phyloP scores from a whole-genome alignment of 2,797 vertebrate genomes.

The Anguilla marmorata region DNA sequence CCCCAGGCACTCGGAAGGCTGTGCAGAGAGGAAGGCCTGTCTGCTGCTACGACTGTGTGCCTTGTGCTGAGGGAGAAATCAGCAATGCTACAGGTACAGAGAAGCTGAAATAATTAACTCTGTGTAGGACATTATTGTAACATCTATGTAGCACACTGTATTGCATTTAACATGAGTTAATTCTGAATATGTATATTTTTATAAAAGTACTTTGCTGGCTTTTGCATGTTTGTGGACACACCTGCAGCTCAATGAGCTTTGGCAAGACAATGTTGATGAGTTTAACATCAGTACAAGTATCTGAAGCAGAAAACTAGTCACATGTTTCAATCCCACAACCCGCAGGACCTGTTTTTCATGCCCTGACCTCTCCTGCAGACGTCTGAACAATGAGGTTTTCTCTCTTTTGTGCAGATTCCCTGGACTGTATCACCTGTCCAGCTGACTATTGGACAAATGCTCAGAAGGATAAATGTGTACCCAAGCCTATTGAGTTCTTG shows the following conservation, averaged over 20 bases:
- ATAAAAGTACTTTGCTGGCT: background rate
- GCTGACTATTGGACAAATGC: conserved; percentile 62
- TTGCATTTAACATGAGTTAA: no score
- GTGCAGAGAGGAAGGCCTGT: conserved; percentile 63
- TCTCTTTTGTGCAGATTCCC: conserved; percentile 54
- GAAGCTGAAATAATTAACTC: background rate
- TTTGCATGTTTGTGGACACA: background rate
- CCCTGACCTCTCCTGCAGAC: background rate
- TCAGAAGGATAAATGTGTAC: conserved; percentile 52
- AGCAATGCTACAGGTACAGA: conserved; percentile 63
- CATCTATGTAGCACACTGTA: background rate
- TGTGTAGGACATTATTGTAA: background rate
- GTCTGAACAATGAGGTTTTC: background rate
- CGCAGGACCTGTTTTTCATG: background rate
- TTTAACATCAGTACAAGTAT: no score
- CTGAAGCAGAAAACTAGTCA: background rate
- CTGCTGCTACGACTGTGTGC: conserved; percentile 68
- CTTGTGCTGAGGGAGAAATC: conserved; percentile 67
- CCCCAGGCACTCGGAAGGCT: conserved; percentile 64
- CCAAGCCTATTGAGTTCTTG: conserved; percentile 63
- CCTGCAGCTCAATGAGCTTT: background rate
- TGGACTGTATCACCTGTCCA: conserved; percentile 58
- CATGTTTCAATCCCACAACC: background rate
- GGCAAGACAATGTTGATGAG: background rate
- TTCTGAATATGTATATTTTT: background rate